Conservation (phyloP, 1,140 invertebrate genomes). For the Drosophila pandora region DNA sequence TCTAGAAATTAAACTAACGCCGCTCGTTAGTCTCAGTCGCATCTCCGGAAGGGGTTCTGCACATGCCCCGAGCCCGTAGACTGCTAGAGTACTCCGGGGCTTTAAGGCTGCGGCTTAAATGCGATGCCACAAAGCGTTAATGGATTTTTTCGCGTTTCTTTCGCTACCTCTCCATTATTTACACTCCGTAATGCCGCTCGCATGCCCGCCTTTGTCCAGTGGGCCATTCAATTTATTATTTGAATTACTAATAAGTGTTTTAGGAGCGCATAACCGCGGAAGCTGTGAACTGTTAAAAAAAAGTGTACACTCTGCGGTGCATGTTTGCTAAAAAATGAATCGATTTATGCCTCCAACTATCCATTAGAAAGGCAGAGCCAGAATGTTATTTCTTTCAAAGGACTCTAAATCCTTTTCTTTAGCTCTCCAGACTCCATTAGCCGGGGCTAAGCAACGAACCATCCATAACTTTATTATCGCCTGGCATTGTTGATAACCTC, state of each 20-base stretch:
- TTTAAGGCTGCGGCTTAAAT: slow-evolving; percentile 41
- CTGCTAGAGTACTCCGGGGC: neutral
- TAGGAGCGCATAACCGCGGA: neutral
- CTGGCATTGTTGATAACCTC: slow-evolving; percentile 42
- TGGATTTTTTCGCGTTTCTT: slow-evolving; percentile 64
- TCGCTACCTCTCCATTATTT: slow-evolving; percentile 69
- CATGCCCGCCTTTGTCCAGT: slow-evolving; percentile 4
- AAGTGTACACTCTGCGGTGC: neutral
- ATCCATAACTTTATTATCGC: slow-evolving; percentile 52
- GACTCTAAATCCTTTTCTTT: too few species aligned
- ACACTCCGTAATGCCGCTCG: slow-evolving; percentile 66
- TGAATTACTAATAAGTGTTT: slow-evolving; percentile 11
- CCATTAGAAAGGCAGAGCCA: too few species aligned
- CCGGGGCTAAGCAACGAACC: slow-evolving; percentile 20
- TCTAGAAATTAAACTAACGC: slow-evolving; percentile 81
- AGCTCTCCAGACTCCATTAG: neutral
- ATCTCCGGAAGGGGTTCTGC: slow-evolving; percentile 34
- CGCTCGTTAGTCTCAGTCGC: slow-evolving; percentile 64
- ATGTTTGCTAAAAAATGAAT: too few species aligned
- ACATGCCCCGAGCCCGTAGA: neutral
- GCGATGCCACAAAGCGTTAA: slow-evolving; percentile 78
- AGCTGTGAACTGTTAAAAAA: too few species aligned
- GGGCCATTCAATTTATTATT: slow-evolving; percentile 21
- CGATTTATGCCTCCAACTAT: too few species aligned
- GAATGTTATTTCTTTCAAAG: too few species aligned